Percentiles rank a stretch among this genome's conserved stretches.
Evolutionary conservation across 1,140 invertebrate species (phyloP).

Genomic region (Propsilocerus akamusi): DNA sequence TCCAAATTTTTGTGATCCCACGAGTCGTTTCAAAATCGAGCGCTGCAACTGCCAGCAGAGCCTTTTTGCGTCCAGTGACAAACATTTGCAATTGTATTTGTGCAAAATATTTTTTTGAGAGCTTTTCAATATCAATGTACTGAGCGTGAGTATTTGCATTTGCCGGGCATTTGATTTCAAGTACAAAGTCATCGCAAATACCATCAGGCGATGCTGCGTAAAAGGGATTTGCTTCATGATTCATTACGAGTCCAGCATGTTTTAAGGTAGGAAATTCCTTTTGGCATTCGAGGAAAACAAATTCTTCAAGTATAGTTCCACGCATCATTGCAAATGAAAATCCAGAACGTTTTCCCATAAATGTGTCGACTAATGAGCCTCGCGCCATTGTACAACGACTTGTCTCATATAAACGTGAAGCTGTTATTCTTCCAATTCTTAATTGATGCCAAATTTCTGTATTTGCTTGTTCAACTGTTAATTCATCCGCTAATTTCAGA

Average conservation of each 20-base stretch:
- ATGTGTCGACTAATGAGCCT: neutral
- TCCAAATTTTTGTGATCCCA: neutral
- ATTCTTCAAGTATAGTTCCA: neutral
- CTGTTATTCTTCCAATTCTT: neutral
- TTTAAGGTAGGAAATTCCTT: neutral
- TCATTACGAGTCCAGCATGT: constrained; percentile 16
- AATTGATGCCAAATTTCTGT: neutral
- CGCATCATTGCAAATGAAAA: neutral
- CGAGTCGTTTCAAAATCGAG: neutral
- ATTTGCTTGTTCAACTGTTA: neutral
- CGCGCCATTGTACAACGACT: neutral
- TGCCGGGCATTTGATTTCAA: constrained; percentile 27
- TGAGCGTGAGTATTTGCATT: constrained; percentile 22
- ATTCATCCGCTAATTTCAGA: neutral
- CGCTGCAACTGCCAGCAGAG: constrained; percentile 9
- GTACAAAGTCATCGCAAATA: constrained; percentile 23
- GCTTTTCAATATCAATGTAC: constrained; percentile 19
- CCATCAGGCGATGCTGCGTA: constrained; percentile 26
- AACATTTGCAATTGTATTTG: constrained; percentile 31
- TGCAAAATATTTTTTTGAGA: constrained; percentile 24
- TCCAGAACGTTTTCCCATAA: neutral
- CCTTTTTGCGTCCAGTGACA: constrained; percentile 20
- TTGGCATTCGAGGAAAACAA: neutral
- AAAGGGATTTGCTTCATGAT: constrained; percentile 16
- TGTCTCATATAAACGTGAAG: neutral